Evolutionary conservation across 2,888 invertebrate genomes (phyloP).

Genomic region (Xestia c-nigrum): DNA sequence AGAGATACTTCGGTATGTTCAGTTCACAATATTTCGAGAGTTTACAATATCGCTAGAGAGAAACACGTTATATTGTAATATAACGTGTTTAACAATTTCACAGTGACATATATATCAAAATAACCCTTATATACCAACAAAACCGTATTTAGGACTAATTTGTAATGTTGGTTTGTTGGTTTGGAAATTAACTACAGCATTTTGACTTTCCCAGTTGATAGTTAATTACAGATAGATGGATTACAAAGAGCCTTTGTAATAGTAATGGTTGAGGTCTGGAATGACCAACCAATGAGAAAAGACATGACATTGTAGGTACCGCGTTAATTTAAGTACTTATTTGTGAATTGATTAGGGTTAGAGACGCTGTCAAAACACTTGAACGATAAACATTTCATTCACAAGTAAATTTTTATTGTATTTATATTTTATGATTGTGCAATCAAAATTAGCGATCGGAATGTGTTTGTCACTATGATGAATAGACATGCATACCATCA

Average conservation of each 20-base stretch:
- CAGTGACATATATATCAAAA: background rate
- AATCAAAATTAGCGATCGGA: too few species aligned
- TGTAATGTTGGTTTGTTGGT: slow-evolving; percentile 30
- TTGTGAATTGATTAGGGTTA: background rate
- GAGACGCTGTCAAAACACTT: background rate
- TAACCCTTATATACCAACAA: background rate
- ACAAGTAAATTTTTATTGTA: background rate
- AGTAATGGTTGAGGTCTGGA: slow-evolving; percentile 32
- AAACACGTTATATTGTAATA: too few species aligned
- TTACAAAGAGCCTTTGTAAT: slow-evolving; percentile 51
- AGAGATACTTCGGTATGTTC: too few species aligned
- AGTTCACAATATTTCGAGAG: too few species aligned
- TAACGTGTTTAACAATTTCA: too few species aligned
- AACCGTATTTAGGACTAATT: slow-evolving; percentile 13
- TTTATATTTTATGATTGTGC: background rate
- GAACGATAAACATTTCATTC: background rate
- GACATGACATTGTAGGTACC: background rate
- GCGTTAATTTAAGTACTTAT: slow-evolving; percentile 3
- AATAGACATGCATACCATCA: too few species aligned
- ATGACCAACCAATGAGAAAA: slow-evolving; percentile 14
- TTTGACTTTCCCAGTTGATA: slow-evolving; percentile 30
- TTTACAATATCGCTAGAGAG: too few species aligned
- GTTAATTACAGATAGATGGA: slow-evolving; percentile 47
- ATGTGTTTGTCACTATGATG: too few species aligned
- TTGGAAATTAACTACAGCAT: slow-evolving; percentile 46